Evolutionary conservation across 2,113 vertebrate species (phyloP), one percentile per base, ranked within the genome.

Genomic region (Petrocephalus microphthalmus): DNA sequence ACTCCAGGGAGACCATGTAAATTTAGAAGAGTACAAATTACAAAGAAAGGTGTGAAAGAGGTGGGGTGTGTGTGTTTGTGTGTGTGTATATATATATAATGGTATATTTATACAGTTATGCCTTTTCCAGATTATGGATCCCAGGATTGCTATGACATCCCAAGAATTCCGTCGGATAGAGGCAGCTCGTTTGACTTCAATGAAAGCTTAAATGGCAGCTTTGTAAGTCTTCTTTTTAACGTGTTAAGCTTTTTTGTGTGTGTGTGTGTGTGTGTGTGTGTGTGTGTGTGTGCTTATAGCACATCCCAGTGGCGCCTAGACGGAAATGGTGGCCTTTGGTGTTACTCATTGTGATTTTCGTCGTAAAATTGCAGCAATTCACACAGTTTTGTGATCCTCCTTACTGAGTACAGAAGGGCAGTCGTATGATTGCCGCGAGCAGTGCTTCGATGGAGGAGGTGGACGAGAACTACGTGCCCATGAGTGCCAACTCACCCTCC

Each of bases 111-210:
- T 25, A 33, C 4, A 19, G 22, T 87, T 33, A 54, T 19, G 11
- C 45, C 5, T 87, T 89, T 89, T 95, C 89, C 95, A 99, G 98
- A 99, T 95, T 96, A 96, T 91, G 95, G 95, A 95, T 98, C 97
- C 94, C 98, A 99, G 95, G 98, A 99, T 93, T 98, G 96, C 95
- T 99, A 99, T 88, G 97, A 98, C 95, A 96, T 98, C 94, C 98
- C 98, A 91, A 95, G 98, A 92, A 96, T 99, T 95, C 95, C 96
- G 5, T 96, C 95, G 49, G 98, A 99, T 90, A 97, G 98, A 96
- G 97, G 94, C 89, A 97, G 96, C 92, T 98, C 98, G 0, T 92
- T 99, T 91, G 98, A 96, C 88, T 96, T 96, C 90, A 96, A 94
- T 67, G 95, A 99, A 95, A 97, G 96, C 93, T 97, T 99, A 95